These are phyloP conservation scores for Stenolophus ochropezus DNA, from an alignment of 2,888 invertebrate genomes.

Conservation along the genomic window DNA sequence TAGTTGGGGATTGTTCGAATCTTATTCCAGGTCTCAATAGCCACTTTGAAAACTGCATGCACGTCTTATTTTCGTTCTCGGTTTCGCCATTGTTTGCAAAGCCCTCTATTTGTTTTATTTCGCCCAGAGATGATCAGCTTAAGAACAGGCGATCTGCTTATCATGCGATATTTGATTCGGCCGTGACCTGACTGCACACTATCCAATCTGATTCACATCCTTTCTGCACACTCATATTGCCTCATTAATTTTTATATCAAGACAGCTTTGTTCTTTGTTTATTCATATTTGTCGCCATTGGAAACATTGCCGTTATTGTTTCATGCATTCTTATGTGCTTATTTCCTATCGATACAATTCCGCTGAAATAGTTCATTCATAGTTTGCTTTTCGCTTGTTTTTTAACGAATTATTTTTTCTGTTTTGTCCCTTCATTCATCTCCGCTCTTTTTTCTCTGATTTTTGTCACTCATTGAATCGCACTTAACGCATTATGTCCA, in stretches of 20 bases:
- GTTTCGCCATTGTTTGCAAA: neutral
- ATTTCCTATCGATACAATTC: neutral
- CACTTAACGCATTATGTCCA: slow-evolving; percentile 49
- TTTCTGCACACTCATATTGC: neutral
- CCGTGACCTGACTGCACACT: slow-evolving; percentile 38
- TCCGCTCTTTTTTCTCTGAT: slow-evolving; percentile 12
- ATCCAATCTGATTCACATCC: neutral
- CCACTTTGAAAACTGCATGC: no score
- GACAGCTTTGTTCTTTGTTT: neutral
- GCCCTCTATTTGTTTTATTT: slow-evolving; percentile 31
- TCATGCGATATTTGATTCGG: slow-evolving; percentile 42
- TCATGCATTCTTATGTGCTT: neutral
- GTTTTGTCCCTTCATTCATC: neutral
- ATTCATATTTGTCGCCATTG: neutral
- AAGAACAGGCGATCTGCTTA: slow-evolving; percentile 18
- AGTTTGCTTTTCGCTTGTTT: no score
- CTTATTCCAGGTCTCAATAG: no score
- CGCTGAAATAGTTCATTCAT: no score
- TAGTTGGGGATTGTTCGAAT: no score
- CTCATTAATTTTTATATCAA: slow-evolving; percentile 25
- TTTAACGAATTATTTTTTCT: neutral
- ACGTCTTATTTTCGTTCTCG: no score
- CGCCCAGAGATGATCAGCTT: slow-evolving; percentile 33
- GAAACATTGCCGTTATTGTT: neutral
- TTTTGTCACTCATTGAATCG: slow-evolving; percentile 55